Evolutionary conservation across 2,888 invertebrate genomes (phyloP).

Genomic region (Hirudinaria manillensis): DNA sequence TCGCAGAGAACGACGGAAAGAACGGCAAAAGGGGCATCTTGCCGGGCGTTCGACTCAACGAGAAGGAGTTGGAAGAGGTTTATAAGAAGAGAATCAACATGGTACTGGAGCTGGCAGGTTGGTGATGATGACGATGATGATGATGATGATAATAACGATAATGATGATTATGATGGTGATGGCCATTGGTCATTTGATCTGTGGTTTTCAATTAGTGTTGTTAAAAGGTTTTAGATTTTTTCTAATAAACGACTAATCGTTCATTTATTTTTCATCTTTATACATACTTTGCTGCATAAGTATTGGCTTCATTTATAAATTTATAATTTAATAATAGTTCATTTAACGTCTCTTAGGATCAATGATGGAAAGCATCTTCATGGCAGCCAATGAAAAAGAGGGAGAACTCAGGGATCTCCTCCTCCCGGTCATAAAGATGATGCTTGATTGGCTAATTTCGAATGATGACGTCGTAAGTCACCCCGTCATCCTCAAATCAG

Average conservation of each 20-base stretch:
- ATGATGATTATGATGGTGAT: background rate
- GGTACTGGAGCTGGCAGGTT: background rate
- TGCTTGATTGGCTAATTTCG: background rate
- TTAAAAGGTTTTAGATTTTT: too few relatives aligned
- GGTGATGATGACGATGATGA: background rate
- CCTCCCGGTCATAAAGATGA: background rate
- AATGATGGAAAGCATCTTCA: background rate
- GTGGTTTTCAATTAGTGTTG: too few relatives aligned
- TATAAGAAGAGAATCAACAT: background rate
- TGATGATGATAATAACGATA: background rate
- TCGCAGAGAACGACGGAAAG: background rate
- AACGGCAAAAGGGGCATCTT: background rate
- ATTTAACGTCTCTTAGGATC: background rate
- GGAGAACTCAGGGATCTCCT: background rate
- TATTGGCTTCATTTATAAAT: too few relatives aligned
- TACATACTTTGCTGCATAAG: too few relatives aligned
- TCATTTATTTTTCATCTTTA: too few relatives aligned
- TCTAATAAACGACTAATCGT: too few relatives aligned
- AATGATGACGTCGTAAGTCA: conserved; percentile 1
- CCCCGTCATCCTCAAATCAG: conserved; percentile 1
- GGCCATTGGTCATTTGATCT: background rate
- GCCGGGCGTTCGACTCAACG: background rate
- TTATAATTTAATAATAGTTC: too few relatives aligned
- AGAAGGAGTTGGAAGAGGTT: conserved; percentile 10
- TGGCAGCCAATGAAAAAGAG: conserved; percentile 8